phyloP scores from a whole-genome alignment of 2,797 vertebrate genomes.

The Margarornis squamiger region DNA sequence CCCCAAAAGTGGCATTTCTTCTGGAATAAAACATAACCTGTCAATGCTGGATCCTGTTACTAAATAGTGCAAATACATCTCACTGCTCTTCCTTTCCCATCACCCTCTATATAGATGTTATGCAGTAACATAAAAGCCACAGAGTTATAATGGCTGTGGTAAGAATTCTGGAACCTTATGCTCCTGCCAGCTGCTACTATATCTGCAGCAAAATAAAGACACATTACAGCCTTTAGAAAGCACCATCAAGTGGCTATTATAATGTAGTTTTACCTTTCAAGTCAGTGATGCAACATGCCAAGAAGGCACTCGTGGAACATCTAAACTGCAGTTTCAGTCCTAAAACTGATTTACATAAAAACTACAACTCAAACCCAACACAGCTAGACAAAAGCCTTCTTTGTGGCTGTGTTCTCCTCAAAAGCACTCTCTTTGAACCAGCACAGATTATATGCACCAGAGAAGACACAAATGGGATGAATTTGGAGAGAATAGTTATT shows the following conservation, averaged over 20 bases:
- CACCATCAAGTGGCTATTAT: conserved; percentile 18
- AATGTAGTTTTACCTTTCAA: conserved; percentile 20
- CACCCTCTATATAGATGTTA: neutral
- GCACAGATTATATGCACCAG: neutral
- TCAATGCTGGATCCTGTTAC: neutral
- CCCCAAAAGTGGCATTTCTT: neutral
- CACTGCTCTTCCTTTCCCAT: neutral
- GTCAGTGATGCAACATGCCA: neutral
- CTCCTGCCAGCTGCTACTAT: conserved; percentile 24
- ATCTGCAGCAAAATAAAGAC: conserved; percentile 26
- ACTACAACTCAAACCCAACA: neutral
- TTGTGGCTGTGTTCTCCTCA: neutral
- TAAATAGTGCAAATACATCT: neutral
- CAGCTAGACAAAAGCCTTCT: neutral
- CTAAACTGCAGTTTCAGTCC: conserved; percentile 6
- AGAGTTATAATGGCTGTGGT: neutral
- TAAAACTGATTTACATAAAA: conserved; percentile 7
- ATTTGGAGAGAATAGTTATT: neutral
- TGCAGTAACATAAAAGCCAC: conserved; percentile 17
- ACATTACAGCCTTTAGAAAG: conserved; percentile 5
- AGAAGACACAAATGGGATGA: neutral
- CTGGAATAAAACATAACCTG: neutral
- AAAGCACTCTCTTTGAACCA: neutral
- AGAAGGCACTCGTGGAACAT: neutral
- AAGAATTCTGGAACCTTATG: conserved; percentile 45